Evolutionary conservation across 2,797 vertebrate genomes (phyloP).

Genomic region (Clarias laeviceps): DNA sequence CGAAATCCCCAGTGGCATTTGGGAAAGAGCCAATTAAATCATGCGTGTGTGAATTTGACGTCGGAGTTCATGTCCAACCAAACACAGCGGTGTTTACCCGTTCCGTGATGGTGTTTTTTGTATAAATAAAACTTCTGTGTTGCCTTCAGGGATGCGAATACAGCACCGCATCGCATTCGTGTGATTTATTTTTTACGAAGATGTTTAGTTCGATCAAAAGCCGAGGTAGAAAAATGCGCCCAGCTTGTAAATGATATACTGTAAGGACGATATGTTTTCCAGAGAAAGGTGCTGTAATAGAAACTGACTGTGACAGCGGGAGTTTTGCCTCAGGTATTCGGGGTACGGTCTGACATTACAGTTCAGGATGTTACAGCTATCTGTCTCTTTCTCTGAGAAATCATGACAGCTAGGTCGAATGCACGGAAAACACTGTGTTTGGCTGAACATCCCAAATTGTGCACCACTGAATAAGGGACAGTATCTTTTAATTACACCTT

Average conservation of each 20-base stretch:
- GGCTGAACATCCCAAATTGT: not conserved
- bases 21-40: constrained; percentile 15
- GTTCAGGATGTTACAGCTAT: not conserved
- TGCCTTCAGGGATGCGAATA: not conserved
- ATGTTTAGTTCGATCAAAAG: not conserved
- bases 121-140: constrained; percentile 9
- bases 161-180: not conserved
- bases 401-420: not conserved
- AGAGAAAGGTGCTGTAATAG: not conserved
- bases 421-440: not conserved
- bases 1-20: not conserved
- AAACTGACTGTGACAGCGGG: not conserved
- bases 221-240: not conserved
- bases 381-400: too few relatives aligned
- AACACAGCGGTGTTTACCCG: constrained; percentile 9
- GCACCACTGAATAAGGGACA: not conserved
- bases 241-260: too few relatives aligned
- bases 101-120: not conserved
- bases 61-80: constrained; percentile 26
- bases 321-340: not conserved
- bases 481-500: not conserved
- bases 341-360: not conserved
- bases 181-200: too few relatives aligned
- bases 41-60: constrained; percentile 19
- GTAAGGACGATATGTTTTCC: not conserved